Conservation (phyloP, 2,113 vertebrate species). For the Pseudopodoces humilis region DNA sequence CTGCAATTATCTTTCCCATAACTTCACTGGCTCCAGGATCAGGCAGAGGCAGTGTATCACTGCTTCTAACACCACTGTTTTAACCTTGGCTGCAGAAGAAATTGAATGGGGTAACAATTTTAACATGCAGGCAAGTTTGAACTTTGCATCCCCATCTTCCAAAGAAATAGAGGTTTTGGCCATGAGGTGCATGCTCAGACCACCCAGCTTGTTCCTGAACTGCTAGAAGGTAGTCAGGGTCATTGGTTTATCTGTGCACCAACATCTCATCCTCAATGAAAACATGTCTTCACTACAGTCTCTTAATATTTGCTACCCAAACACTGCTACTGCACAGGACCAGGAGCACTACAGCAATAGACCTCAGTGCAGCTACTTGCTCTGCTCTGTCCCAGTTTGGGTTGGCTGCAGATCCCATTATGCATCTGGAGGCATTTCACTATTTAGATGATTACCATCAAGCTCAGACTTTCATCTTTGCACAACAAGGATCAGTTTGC, state of each 20-base stretch:
- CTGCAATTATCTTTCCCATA: not conserved
- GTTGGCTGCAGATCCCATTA: not conserved
- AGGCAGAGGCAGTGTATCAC: not conserved
- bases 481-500: not conserved
- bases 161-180: not conserved
- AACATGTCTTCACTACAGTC: not conserved
- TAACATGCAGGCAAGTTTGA: not conserved
- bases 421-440: not conserved
- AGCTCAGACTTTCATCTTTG: not conserved
- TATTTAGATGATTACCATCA: not conserved
- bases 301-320: not conserved
- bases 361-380: not conserved
- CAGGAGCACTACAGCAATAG: not conserved
- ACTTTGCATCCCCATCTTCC: not conserved
- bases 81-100: not conserved
- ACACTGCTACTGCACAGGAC: not conserved
- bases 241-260: not conserved
- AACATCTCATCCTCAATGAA: not conserved
- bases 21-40: not conserved
- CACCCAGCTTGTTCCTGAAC: not conserved
- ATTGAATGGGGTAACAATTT: not conserved
- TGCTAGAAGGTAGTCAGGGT: not conserved
- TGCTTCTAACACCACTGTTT: not conserved
- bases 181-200: rapidly evolving
- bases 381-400: not conserved